Evolutionary conservation across 1,140 invertebrate genomes (phyloP).

Genomic region (Acromyrmex charruanus): DNA sequence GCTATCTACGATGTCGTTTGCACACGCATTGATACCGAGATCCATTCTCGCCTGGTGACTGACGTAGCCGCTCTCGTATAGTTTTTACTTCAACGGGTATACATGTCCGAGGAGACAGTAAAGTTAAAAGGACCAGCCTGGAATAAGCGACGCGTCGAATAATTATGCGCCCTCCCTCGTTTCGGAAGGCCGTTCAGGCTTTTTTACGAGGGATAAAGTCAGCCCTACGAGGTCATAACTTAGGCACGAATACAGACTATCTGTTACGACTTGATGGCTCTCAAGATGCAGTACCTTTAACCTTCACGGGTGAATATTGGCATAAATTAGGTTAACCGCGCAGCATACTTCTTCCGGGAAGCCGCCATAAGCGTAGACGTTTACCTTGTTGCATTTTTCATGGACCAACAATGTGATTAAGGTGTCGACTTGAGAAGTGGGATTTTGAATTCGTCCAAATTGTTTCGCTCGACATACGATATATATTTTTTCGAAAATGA

Average conservation of each 20-base stretch:
- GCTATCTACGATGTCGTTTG: slow-evolving; percentile 45
- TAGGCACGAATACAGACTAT: slow-evolving; percentile 76
- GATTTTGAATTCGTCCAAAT: slow-evolving; percentile 3
- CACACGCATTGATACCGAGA: background rate
- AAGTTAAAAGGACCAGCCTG: slow-evolving; percentile 64
- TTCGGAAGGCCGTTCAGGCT: slow-evolving; percentile 73
- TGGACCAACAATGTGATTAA: slow-evolving; percentile 21
- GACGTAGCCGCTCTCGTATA: slow-evolving; percentile 35
- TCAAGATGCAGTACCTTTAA: slow-evolving; percentile 73
- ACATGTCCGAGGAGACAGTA: slow-evolving; percentile 66
- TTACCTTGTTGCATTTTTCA: slow-evolving; percentile 59
- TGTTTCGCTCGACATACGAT: background rate
- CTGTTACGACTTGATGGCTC: slow-evolving; percentile 73
- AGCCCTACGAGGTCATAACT: slow-evolving; percentile 74
- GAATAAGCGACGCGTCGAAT: slow-evolving; percentile 73
- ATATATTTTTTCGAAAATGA: slow-evolving; percentile 5
- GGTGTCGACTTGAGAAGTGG: slow-evolving; percentile 17
- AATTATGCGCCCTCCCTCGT: slow-evolving; percentile 76
- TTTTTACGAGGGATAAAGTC: slow-evolving; percentile 78
- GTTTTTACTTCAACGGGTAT: slow-evolving; percentile 67
- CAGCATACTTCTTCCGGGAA: slow-evolving; percentile 75
- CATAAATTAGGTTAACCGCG: slow-evolving; percentile 77
- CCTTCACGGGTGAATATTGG: slow-evolving; percentile 71
- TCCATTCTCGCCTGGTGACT: slow-evolving; percentile 40
- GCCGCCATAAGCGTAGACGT: slow-evolving; percentile 52